Base-by-base conservation (phyloP, 1,140 invertebrate genomes). In the Luehdorfia chinensis region DNA sequence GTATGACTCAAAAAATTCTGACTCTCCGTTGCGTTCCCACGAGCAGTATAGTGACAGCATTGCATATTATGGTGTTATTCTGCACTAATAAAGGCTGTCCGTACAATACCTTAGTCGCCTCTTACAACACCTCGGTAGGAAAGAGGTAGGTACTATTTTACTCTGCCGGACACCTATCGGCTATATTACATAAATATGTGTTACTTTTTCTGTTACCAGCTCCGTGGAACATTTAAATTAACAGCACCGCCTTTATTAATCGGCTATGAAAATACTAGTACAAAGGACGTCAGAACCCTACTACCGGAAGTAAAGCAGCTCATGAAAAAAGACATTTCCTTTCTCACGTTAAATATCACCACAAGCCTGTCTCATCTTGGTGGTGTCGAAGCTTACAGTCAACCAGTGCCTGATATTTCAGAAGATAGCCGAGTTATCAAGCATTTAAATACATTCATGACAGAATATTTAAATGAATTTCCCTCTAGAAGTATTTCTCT, bases 201-300 rank as follows among this genome's bases (percentile, higher is more conserved):
- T n/a, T n/a, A n/a, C n/a, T n/a, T n/a, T n/a, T n/a, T n/a, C n/a
- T n/a, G n/a, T n/a, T 81, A 75, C 41, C 46, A 84, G 79, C 27
- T 81, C 2, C 58, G 59, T 9, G 81, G 75, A 0, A 73, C 75
- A 4, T 80, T 84, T 46, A 81, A 77, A 66, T 44, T 85, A 36
- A 60, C 30, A 9, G 54, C 65, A 3, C 77, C 81, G 9, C 73
- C 77, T n/a, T 34, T 78, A 11, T 11, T 75, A 45, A 72, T 85
- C 11, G 81, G 81, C 4, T 85, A 85, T 30, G 79, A 80, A 52
- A 65, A 50, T n/a, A 23, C 41, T 16, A 33, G 53, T 36, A 51
- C 45, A 1, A 71, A 75, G 41, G 62, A 71, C 12, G 13, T 45
- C 2, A 50, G 52, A 14, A 64, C 66, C 31, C 28, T 73, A 8